phyloP scores from a whole-genome alignment of 2,888 invertebrate genomes.

The Acheta domesticus region DNA sequence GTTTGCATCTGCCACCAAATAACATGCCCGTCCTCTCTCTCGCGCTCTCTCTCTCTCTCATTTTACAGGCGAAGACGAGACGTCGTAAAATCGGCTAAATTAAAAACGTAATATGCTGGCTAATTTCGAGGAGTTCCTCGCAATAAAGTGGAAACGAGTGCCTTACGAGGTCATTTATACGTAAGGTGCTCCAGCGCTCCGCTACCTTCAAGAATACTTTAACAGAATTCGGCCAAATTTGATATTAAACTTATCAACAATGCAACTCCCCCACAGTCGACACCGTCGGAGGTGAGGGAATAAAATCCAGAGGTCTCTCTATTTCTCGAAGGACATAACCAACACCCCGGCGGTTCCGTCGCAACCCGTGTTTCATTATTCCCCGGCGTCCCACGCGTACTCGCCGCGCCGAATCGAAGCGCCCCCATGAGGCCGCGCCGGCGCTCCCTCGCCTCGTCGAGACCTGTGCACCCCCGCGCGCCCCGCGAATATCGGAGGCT shows the following conservation, averaged over 20 bases:
- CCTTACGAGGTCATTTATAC: slow-evolving; percentile 18
- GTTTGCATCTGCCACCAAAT: no score
- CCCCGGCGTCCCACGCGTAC: no score
- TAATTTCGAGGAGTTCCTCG: slow-evolving; percentile 4
- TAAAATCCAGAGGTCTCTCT: no score
- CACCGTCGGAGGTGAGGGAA: background rate
- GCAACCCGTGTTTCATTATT: no score
- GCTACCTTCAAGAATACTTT: background rate
- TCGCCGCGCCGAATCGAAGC: background rate
- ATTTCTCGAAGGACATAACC: no score
- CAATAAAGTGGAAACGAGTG: slow-evolving; percentile 18
- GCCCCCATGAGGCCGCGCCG: background rate
- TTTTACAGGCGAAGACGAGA: background rate
- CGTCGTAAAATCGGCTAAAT: slow-evolving; percentile 18
- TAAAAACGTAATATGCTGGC: background rate
- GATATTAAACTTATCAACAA: background rate
- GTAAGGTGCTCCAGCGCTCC: background rate
- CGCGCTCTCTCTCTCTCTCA: no score
- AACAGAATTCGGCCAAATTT: background rate
- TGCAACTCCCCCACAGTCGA: background rate
- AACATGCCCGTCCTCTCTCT: no score
- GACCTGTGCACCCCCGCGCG: background rate
- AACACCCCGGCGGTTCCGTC: no score
- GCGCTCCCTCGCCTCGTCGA: background rate
- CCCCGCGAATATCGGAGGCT: background rate